phyloP scores from a whole-genome alignment of 1,140 invertebrate species.

The Platorchestia sp. region DNA sequence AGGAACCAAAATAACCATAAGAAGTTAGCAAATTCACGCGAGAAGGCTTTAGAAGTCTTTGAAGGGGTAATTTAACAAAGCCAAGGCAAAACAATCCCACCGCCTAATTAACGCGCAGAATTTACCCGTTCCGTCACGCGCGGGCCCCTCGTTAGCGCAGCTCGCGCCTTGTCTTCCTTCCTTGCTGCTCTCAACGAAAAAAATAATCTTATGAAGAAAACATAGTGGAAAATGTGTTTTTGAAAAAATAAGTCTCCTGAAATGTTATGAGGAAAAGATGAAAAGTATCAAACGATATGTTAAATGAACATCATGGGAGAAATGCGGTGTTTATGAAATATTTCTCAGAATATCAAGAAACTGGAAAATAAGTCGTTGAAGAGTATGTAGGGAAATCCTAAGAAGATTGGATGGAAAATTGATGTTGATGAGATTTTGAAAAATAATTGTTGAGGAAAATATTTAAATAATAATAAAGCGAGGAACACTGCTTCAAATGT shows the following conservation, averaged over 20 bases:
- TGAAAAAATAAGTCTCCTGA: neutral
- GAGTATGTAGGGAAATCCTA: no score
- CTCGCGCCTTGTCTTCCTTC: neutral
- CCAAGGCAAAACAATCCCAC: neutral
- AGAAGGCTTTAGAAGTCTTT: conserved; percentile 48
- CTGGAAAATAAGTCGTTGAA: no score
- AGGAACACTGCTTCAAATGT: no score
- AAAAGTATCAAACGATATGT: no score
- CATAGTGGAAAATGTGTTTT: neutral
- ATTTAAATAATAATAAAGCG: no score
- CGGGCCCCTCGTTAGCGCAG: neutral
- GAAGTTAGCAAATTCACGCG: neutral
- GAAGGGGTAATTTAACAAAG: conserved; percentile 19
- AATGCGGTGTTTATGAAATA: no score
- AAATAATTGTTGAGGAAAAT: no score
- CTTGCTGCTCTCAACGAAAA: neutral
- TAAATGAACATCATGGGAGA: no score
- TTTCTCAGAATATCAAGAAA: no score
- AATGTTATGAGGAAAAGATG: no score
- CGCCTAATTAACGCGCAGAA: conserved; percentile 1
- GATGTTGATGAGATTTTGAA: no score
- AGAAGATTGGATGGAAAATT: no score
- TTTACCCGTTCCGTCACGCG: conserved; percentile 41
- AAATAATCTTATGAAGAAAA: neutral
- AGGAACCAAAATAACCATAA: neutral